Percentiles rank a stretch among this genome's conserved stretches.
phyloP scores from a whole-genome alignment of 2,888 invertebrate genomes.

The Phrixothrix hirtus region DNA sequence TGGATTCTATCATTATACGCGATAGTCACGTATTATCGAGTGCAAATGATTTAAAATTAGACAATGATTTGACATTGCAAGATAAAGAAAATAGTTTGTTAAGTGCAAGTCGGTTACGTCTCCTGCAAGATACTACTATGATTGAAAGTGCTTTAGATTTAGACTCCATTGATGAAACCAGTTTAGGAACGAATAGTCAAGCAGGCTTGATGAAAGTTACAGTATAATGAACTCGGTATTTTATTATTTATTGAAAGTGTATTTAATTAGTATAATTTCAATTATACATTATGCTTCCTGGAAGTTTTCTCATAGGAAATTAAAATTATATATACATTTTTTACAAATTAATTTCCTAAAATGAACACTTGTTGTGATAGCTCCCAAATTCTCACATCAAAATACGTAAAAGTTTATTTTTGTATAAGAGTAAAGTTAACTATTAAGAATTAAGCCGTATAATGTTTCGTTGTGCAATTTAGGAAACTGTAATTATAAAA shows the following conservation, averaged over 20 bases:
- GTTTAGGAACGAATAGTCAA: conserved; percentile 69
- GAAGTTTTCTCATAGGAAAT: conserved; percentile 13
- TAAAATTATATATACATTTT: conserved; percentile 7
- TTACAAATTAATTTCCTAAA: conserved; percentile 17
- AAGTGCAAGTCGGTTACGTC: conserved; percentile 73
- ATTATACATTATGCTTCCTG: no score
- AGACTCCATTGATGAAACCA: conserved; percentile 80
- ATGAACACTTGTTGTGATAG: conserved; percentile 9
- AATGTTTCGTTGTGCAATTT: conserved; percentile 25
- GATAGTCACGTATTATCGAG: conserved; percentile 48
- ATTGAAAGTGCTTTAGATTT: conserved; percentile 87
- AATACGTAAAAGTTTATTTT: conserved; percentile 24
- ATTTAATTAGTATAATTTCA: conserved; percentile 5
- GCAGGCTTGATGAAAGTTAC: conserved; percentile 65
- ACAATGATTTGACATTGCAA: conserved; percentile 53
- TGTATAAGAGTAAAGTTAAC: conserved; percentile 26
- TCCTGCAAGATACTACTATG: conserved; percentile 87
- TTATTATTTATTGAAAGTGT: conserved; percentile 5
- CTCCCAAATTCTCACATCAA: conserved; percentile 11
- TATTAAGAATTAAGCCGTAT: conserved; percentile 15
- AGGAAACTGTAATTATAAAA: conserved; percentile 6
- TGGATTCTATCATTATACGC: conserved; percentile 57
- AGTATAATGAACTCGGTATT: conserved; percentile 12
- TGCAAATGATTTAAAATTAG: conserved; percentile 43
- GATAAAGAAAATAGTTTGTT: conserved; percentile 59